Percentiles rank a stretch among this genome's conserved stretches.
Evolutionary conservation across 37 sponge, comb jelly and placozoan species (phyloP).

Genomic region (Eunapius fragilis): DNA sequence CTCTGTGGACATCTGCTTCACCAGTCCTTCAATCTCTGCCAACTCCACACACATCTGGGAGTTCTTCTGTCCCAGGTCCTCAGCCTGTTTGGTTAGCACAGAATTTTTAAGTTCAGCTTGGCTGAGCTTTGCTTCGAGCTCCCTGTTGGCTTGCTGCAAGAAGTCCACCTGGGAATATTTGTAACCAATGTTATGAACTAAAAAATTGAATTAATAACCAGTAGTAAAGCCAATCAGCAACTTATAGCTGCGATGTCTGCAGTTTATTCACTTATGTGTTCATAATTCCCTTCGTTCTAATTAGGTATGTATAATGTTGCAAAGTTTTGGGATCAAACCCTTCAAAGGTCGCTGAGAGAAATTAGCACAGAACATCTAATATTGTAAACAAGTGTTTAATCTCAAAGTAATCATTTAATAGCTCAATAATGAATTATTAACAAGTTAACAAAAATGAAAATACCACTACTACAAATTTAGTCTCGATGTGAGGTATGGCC

Average conservation of each 20-base stretch:
- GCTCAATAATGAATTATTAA: no score
- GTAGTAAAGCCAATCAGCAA: neutral
- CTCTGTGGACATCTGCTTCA: conserved; percentile 84
- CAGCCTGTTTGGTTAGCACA: conserved; percentile 36
- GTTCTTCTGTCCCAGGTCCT: conserved; percentile 78
- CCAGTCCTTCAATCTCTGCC: conserved; percentile 71
- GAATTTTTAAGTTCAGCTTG: conserved; percentile 33
- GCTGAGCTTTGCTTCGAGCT: conserved; percentile 77
- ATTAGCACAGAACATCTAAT: no score
- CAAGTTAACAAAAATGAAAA: no score
- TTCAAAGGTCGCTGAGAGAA: no score
- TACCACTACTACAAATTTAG: no score
- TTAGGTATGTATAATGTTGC: no score
- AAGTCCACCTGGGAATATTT: conserved; percentile 70
- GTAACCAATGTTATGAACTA: neutral
- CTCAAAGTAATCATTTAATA: no score
- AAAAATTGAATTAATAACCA: neutral
- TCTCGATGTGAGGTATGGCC: no score
- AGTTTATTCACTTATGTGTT: no score
- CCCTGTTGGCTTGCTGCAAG: conserved; percentile 88
- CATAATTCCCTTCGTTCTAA: no score
- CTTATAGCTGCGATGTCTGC: neutral
- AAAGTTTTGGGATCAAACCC: no score
- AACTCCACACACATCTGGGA: conserved; percentile 65
- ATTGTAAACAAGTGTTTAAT: no score